Evolutionary conservation across 1,140 invertebrate species (phyloP).

Genomic region (Hormaphis cornu): DNA sequence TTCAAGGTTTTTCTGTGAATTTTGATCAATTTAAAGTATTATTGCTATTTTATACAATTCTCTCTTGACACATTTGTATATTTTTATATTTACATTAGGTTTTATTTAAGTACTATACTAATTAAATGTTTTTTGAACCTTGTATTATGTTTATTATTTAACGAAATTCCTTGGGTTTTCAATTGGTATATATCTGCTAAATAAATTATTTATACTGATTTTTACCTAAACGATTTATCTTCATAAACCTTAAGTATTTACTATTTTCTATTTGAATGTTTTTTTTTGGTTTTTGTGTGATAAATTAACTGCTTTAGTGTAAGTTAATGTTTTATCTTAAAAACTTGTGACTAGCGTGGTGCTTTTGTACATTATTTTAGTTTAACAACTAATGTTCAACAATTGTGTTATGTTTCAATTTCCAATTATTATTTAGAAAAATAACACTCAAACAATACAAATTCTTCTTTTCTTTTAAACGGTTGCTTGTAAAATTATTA

Average conservation of each 20-base stretch:
- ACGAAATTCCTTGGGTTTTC: neutral
- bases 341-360: neutral
- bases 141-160: neutral
- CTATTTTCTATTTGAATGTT: neutral
- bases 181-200: neutral
- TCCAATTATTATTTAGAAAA: too few relatives aligned
- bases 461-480: too few relatives aligned
- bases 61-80: slow-evolving; percentile 8
- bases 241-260: neutral
- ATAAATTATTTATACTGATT: neutral
- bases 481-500: neutral
- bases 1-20: neutral
- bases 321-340: too few relatives aligned
- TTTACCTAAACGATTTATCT: neutral
- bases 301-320: too few relatives aligned
- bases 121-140: neutral
- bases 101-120: neutral
- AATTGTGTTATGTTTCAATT: too few relatives aligned
- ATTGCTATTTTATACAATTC: neutral
- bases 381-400: too few relatives aligned
- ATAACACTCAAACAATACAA: too few relatives aligned
- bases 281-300: neutral
- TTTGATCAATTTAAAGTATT: neutral
- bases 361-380: neutral
- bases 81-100: neutral